phyloP scores from a whole-genome alignment of 2,797 vertebrate genomes.

The Aeoliscus strigatus region DNA sequence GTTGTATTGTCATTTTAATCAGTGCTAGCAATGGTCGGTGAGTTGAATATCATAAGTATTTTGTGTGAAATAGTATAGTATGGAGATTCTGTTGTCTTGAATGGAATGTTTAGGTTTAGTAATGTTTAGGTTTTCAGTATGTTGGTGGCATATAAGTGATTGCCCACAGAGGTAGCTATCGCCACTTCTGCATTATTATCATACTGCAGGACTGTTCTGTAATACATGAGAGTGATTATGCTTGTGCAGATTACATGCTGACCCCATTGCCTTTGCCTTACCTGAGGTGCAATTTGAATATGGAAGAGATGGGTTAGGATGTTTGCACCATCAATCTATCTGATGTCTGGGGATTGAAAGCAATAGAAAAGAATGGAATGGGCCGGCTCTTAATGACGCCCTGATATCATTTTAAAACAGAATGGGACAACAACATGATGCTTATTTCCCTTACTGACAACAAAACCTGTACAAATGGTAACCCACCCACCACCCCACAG shows the following conservation, averaged over 20 bases:
- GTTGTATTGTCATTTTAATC: too few relatives aligned
- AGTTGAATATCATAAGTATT: too few relatives aligned
- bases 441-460: slow-evolving; percentile 64
- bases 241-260: slow-evolving; percentile 67
- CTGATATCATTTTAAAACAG: slow-evolving; percentile 60
- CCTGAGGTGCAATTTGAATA: slow-evolving; percentile 66
- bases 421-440: slow-evolving; percentile 59
- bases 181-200: too few relatives aligned
- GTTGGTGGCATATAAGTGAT: too few relatives aligned
- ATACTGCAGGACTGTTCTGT: too few relatives aligned
- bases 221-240: slow-evolving; percentile 68
- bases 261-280: slow-evolving; percentile 70
- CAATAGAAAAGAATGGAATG: slow-evolving; percentile 42
- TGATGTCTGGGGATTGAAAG: slow-evolving; percentile 46
- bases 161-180: too few relatives aligned
- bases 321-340: slow-evolving; percentile 58
- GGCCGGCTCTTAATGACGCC: slow-evolving; percentile 52
- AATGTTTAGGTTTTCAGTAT: too few relatives aligned
- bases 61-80: too few relatives aligned
- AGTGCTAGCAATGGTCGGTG: too few relatives aligned
- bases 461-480: slow-evolving; percentile 58
- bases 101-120: too few relatives aligned
- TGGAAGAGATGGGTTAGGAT: slow-evolving; percentile 37
- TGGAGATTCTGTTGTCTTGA: too few relatives aligned
- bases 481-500: slow-evolving; percentile 13